Conservation (phyloP, 2,888 invertebrate genomes). For the Agrochola circellaris region DNA sequence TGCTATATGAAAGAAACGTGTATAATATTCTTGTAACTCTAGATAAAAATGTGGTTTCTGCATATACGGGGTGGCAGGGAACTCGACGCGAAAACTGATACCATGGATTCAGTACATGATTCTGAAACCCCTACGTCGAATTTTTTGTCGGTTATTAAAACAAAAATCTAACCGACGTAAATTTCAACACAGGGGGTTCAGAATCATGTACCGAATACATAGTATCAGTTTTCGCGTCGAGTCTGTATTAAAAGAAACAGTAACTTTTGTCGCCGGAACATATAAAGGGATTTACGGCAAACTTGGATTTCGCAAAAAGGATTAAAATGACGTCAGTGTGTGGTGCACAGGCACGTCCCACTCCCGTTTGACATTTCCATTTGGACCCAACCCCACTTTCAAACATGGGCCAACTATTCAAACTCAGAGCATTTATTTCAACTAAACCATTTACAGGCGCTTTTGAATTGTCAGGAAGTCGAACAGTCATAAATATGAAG, state of each 20-base stretch:
- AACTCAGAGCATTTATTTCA: not conserved
- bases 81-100: too few relatives aligned
- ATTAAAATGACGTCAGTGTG: not conserved
- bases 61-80: too few relatives aligned
- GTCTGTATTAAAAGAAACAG: not conserved
- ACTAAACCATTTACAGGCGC: not conserved
- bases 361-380: not conserved
- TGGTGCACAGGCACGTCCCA: not conserved
- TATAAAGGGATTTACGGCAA: not conserved
- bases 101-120: too few relatives aligned
- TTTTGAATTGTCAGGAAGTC: not conserved
- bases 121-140: too few relatives aligned
- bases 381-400: not conserved
- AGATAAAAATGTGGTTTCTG: not conserved
- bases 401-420: not conserved
- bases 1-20: slow-evolving; percentile 1
- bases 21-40: slow-evolving; percentile 2
- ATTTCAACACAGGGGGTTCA: too few relatives aligned
- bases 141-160: too few relatives aligned
- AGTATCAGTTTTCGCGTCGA: too few relatives aligned
- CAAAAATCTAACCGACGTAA: too few relatives aligned
- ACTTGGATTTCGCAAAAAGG: not conserved
- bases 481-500: too few relatives aligned
- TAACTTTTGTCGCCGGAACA: not conserved
- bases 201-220: too few relatives aligned